phyloP scores from a whole-genome alignment of 2,888 invertebrate species.

The Leucophenga montana region DNA sequence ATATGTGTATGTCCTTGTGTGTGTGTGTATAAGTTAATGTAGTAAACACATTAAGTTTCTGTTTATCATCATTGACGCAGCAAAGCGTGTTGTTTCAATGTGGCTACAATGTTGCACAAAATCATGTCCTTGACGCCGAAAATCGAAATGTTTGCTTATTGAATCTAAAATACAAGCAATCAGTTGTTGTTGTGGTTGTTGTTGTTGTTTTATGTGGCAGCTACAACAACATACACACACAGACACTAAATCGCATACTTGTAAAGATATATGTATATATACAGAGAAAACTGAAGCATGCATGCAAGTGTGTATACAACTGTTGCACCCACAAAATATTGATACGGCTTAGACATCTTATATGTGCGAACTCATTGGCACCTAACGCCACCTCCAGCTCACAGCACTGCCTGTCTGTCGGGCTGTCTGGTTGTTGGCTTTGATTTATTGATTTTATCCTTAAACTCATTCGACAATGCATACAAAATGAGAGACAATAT shows the following conservation, averaged over 20 bases:
- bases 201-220: background rate
- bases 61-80: constrained; percentile 10
- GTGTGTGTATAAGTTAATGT: constrained; percentile 4
- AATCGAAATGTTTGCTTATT: constrained; percentile 23
- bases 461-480: constrained; percentile 47
- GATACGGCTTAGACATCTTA: constrained; percentile 4
- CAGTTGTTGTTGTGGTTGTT: background rate
- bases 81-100: background rate
- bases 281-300: too few relatives aligned
- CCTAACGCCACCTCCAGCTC: background rate
- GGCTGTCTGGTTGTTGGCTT: constrained; percentile 43
- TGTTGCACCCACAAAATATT: constrained; percentile 4
- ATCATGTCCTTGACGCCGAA: constrained; percentile 17
- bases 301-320: constrained; percentile 6
- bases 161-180: constrained; percentile 1
- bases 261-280: background rate
- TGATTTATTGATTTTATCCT: constrained; percentile 66
- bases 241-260: background rate
- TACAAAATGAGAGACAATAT: constrained; percentile 67
- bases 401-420: background rate
- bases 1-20: constrained; percentile 15
- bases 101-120: background rate
- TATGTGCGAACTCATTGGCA: background rate
- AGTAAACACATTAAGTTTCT: constrained; percentile 17
- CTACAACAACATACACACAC: background rate